Base-by-base conservation (phyloP, 1,140 invertebrate species). In the Heliothis virescens region DNA sequence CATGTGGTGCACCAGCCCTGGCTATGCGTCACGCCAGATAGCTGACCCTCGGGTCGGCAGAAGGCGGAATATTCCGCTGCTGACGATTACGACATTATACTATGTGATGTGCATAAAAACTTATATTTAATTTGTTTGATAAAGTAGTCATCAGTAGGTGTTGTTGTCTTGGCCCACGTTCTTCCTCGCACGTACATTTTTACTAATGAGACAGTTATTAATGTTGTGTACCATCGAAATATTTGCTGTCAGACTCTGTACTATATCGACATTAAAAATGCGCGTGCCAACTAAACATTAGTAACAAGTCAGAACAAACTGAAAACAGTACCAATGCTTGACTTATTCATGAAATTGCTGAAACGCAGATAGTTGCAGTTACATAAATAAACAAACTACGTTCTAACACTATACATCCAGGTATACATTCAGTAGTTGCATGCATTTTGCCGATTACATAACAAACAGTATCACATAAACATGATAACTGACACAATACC, bases 21-120 rank as follows among this genome's bases (percentile, higher is more conserved):
- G 13, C 57, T 52, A 59, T 69, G 53, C 41, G 60, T 69, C 76
- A 78, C 3, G 52, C 29, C 63, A 34, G 48, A 69, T 69, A 69
- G 59, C 29, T 69, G 76, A 78, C 76, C 76, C 52, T 15, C 15
- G 63, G 76, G 76, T 78, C 76, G 63, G 59, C 29, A 78, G 48
- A 41, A 76, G 47, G 47, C 50, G 78, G 67, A 79, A 79, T 73
- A 79, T 79, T 79, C 78, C 78, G 59, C 59, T 73, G 57, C 50
- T 7, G 3, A 18, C 16, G n/a, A 73, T 79, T 67, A 78, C 76
- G 76, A 69, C 59, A 72, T 53, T 65, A 26, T 26, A 76, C 59
- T 75, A 60, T 73, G 52, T 47, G 21, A 73, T 34, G 26, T 72
- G 52, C 13, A 15, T 21, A 63, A 41, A 41, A 34, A 16, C 29